phyloP scores from a whole-genome alignment of 1,140 invertebrate species.

The Diuraphis noxia region DNA sequence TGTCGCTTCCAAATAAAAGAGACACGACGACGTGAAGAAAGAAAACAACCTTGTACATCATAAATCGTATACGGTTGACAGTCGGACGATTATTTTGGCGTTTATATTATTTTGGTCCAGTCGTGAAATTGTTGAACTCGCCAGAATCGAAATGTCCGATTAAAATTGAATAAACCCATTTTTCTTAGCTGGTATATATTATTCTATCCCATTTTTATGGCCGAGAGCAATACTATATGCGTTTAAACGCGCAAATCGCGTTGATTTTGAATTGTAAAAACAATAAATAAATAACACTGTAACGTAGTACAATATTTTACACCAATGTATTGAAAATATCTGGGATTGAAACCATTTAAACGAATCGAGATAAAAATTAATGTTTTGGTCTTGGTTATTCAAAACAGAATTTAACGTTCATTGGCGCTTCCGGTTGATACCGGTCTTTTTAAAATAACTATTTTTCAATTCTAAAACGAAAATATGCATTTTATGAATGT shows the following conservation, averaged over 20 bases:
- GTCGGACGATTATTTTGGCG: neutral
- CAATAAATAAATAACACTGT: neutral
- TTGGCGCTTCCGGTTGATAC: neutral
- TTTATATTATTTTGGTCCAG: neutral
- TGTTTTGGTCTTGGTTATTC: neutral
- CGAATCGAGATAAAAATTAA: neutral
- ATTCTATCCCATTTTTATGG: neutral
- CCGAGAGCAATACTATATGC: neutral
- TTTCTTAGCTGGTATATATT: neutral
- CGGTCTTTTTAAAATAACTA: neutral
- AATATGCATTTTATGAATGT: neutral
- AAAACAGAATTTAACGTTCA: neutral
- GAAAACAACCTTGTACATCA: neutral
- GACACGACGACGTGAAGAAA: neutral
- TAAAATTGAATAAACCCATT: neutral
- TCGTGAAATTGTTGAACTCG: neutral
- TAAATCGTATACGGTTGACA: slow-evolving; percentile 24
- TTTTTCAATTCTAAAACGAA: neutral
- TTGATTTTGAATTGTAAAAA: neutral
- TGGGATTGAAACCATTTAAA: neutral
- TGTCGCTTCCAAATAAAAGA: slow-evolving; percentile 17
- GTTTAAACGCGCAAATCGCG: neutral
- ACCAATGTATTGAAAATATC: neutral
- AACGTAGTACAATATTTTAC: neutral
- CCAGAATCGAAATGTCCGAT: neutral